Evolutionary conservation across 1,140 invertebrate genomes (phyloP).

Genomic region (Euglossa dilemma): DNA sequence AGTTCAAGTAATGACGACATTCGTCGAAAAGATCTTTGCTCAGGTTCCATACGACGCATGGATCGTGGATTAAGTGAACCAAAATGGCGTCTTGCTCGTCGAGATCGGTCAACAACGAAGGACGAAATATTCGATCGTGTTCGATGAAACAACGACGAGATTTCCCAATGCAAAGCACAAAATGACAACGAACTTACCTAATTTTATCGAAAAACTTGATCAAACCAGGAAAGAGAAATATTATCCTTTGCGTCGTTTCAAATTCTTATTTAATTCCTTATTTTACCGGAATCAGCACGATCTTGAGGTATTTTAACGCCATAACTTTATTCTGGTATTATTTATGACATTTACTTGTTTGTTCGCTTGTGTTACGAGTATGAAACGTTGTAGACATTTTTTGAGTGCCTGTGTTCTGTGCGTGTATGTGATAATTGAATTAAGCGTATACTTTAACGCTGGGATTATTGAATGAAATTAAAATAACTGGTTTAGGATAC

Average conservation of each 20-base stretch:
- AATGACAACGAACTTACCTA: not conserved
- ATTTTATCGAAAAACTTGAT: not conserved
- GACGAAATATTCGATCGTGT: not conserved
- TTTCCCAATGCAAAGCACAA: not conserved
- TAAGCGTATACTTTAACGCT: too few species aligned
- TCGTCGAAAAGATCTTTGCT: slow-evolving; percentile 88
- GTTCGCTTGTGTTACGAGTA: not conserved
- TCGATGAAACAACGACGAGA: not conserved
- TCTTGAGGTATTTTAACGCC: too few species aligned
- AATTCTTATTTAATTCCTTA: not conserved
- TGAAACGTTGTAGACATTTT: not conserved
- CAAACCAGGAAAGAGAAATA: not conserved
- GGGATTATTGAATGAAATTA: too few species aligned
- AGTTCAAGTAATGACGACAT: slow-evolving; percentile 87
- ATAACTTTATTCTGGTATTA: not conserved
- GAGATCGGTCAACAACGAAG: too few species aligned
- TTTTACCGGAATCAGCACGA: not conserved
- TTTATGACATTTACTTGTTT: not conserved
- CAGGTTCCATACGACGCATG: slow-evolving; percentile 90
- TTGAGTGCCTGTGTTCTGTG: too few species aligned
- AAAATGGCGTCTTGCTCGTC: not conserved
- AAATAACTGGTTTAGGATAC: too few species aligned
- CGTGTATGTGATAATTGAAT: not conserved
- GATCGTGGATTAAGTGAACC: slow-evolving; percentile 81
- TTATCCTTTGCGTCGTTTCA: not conserved